Evolutionary conservation across 2,113 vertebrate species (phyloP).

Genomic region (Panthera uncia): DNA sequence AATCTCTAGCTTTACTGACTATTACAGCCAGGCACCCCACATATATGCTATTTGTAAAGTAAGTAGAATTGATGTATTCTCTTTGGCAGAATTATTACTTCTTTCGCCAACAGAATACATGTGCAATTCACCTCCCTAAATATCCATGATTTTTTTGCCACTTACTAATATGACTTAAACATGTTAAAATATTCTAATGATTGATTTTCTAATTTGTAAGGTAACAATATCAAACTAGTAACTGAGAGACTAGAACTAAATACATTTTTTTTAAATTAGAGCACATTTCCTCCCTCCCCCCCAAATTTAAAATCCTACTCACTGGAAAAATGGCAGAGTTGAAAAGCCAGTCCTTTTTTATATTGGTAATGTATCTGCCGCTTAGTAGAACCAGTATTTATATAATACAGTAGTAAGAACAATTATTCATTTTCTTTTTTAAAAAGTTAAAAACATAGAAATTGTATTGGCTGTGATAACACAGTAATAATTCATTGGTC

Average conservation of each 20-base stretch:
- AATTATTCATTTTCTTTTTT: slow-evolving; percentile 25
- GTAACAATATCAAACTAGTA: background rate
- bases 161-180: background rate
- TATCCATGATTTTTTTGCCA: background rate
- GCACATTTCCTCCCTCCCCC: background rate
- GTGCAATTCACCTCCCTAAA: background rate
- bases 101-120: background rate
- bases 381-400: slow-evolving; percentile 19
- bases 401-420: background rate
- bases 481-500: slow-evolving; percentile 62
- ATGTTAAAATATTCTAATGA: background rate
- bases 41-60: background rate
- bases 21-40: background rate
- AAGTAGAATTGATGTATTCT: background rate
- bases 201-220: background rate
- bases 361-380: background rate
- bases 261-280: background rate
- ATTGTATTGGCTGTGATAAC: slow-evolving; percentile 30
- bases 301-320: background rate
- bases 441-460: slow-evolving; percentile 55
- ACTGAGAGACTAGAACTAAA: background rate
- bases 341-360: background rate
- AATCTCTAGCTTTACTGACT: background rate
- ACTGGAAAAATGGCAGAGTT: background rate
- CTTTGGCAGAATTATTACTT: background rate